phyloP scores from a whole-genome alignment of 1,140 invertebrate species.

The Babylonia areolata region DNA sequence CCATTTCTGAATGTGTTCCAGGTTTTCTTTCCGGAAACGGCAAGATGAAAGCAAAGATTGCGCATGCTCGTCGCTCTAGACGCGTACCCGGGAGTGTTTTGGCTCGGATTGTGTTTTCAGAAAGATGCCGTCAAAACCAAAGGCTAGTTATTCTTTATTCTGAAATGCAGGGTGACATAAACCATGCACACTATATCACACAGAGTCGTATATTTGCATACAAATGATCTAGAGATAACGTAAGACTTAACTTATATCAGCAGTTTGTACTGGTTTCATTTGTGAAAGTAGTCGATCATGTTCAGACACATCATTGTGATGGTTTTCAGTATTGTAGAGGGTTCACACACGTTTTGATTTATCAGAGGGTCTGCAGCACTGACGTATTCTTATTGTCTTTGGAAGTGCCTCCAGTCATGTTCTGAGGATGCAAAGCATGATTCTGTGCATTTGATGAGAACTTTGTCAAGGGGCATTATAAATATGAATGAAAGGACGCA shows the following conservation, averaged over 20 bases:
- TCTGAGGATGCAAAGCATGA: too few species aligned
- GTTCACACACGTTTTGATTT: too few species aligned
- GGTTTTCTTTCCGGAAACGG: conserved; percentile 2
- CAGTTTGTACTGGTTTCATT: too few species aligned
- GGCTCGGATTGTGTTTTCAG: not conserved
- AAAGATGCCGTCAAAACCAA: conserved; percentile 18
- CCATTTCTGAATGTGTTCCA: not conserved
- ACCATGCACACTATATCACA: not conserved
- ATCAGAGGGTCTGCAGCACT: too few species aligned
- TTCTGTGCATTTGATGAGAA: too few species aligned
- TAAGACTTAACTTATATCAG: too few species aligned
- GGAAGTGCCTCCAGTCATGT: too few species aligned
- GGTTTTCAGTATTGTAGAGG: too few species aligned
- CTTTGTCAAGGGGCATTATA: too few species aligned
- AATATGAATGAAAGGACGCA: too few species aligned
- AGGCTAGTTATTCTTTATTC: not conserved
- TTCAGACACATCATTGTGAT: conserved; percentile 8
- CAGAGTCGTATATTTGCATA: not conserved
- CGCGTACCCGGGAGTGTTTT: not conserved
- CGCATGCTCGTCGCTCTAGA: conserved; percentile 17
- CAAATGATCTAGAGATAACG: not conserved
- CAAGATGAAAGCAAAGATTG: not conserved
- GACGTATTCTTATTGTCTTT: too few species aligned
- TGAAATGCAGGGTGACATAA: not conserved
- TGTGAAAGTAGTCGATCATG: not conserved